Percentiles rank a stretch among this genome's conserved stretches.
These are phyloP conservation scores for Mechanitis messenoides DNA, from an alignment of 2,888 invertebrate genomes.

Conservation along the genomic window DNA sequence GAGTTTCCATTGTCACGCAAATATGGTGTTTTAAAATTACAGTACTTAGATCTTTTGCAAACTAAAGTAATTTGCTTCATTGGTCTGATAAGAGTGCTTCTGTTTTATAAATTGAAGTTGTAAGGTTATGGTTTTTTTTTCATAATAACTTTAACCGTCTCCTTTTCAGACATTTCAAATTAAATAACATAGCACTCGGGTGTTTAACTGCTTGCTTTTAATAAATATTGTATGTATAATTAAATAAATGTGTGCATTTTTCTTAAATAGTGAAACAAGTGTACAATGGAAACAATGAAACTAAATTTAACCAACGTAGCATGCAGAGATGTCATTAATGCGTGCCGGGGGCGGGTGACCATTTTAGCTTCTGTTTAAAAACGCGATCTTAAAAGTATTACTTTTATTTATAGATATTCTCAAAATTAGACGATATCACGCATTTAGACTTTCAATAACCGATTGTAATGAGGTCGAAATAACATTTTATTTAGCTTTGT, in stretches of 20 bases:
- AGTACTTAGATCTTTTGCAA: constrained; percentile 13
- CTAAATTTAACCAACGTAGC: constrained; percentile 43
- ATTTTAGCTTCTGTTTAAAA: constrained; percentile 72
- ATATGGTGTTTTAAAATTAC: constrained; percentile 15
- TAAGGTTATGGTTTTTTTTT: not conserved
- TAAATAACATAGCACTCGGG: too few species aligned
- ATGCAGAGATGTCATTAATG: constrained; percentile 49
- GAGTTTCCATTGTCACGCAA: constrained; percentile 40
- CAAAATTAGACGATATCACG: constrained; percentile 21
- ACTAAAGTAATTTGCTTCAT: not conserved
- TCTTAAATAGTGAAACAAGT: not conserved
- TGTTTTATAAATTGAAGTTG: not conserved
- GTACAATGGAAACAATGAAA: constrained; percentile 33
- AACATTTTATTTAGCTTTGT: too few species aligned
- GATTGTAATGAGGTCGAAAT: too few species aligned
- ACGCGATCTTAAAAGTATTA: constrained; percentile 59
- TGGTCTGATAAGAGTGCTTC: not conserved
- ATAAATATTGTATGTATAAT: too few species aligned
- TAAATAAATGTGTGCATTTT: not conserved
- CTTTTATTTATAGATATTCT: constrained; percentile 37
- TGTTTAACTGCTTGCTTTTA: too few species aligned
- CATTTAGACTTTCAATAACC: not conserved
- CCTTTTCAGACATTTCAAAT: too few species aligned
- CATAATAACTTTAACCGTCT: not conserved
- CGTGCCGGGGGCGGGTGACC: constrained; percentile 61